A percentile compares a stretch with the other conserved stretches of the same genome.
Conservation (phyloP, 1,140 invertebrate species). For the Pseudomyrmex gracilis region DNA sequence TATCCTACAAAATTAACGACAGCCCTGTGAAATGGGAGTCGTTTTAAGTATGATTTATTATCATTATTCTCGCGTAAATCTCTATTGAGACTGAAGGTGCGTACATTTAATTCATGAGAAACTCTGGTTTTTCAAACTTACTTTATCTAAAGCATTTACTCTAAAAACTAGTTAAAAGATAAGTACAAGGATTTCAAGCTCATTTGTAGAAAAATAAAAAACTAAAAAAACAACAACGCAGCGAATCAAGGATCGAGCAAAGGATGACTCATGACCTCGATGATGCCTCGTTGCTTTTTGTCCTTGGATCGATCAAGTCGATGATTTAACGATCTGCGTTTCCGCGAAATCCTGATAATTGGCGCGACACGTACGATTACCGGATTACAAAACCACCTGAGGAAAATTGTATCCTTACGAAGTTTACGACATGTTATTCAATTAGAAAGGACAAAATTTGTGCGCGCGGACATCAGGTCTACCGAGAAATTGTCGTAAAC, state of each 20-base stretch:
- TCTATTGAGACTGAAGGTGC: not conserved
- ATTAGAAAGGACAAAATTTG: constrained; percentile 26
- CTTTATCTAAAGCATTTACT: not conserved
- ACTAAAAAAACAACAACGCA: constrained; percentile 14
- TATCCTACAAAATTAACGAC: constrained; percentile 39
- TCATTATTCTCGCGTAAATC: constrained; percentile 16
- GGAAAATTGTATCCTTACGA: constrained; percentile 10
- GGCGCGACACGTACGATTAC: constrained; percentile 2
- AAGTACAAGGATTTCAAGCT: constrained; percentile 25
- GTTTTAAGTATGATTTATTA: constrained; percentile 26
- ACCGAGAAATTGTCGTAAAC: not conserved
- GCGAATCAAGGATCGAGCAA: constrained; percentile 47
- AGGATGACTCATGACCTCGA: constrained; percentile 62
- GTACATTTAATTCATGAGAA: constrained; percentile 6
- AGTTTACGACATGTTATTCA: not conserved
- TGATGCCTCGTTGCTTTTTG: constrained; percentile 31
- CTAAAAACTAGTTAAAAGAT: not conserved
- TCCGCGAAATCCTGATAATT: constrained; percentile 9
- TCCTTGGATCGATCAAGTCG: constrained; percentile 48
- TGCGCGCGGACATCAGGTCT: too few relatives aligned
- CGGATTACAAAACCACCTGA: not conserved
- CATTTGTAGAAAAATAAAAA: not conserved
- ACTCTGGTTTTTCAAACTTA: not conserved
- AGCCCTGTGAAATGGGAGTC: not conserved
- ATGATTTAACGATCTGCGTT: constrained; percentile 55